phyloP scores from a whole-genome alignment of 2,113 vertebrate species.

The Castor canadensis region DNA sequence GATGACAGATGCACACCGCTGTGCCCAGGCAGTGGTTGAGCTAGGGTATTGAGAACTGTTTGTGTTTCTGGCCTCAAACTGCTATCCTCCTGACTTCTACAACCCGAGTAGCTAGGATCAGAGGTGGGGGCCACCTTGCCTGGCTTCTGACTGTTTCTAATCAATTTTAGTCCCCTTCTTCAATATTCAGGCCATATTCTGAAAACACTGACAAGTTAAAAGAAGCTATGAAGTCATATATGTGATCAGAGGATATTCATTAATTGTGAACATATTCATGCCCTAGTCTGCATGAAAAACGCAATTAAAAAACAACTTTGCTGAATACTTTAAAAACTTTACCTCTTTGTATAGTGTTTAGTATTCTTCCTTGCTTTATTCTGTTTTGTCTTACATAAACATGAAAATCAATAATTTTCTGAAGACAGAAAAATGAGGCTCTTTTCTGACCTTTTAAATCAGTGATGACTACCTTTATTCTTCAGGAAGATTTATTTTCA shows the following conservation, averaged over 20 bases:
- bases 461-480: constrained; percentile 64
- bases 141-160: not conserved
- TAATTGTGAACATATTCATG: not conserved
- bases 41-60: too few relatives aligned
- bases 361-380: constrained; percentile 51
- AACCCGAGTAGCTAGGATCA: too few relatives aligned
- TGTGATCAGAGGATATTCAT: not conserved
- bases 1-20: too few relatives aligned
- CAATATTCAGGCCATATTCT: not conserved
- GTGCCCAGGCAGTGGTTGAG: too few relatives aligned
- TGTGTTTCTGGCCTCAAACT: too few relatives aligned
- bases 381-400: not conserved
- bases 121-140: too few relatives aligned
- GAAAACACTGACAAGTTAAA: not conserved
- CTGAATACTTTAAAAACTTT: constrained; percentile 24
- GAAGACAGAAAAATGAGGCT: not conserved
- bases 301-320: not conserved
- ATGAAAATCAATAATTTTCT: constrained; percentile 60
- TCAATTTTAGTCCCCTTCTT: not conserved
- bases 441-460: constrained; percentile 66
- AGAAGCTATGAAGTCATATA: not conserved
- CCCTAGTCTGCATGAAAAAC: not conserved
- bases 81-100: not conserved
- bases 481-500: constrained; percentile 67
- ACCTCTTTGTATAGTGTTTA: not conserved